These are phyloP conservation scores for Spea multiplicata DNA, from an alignment of 2,113 vertebrate genomes.

Conservation along the genomic window DNA sequence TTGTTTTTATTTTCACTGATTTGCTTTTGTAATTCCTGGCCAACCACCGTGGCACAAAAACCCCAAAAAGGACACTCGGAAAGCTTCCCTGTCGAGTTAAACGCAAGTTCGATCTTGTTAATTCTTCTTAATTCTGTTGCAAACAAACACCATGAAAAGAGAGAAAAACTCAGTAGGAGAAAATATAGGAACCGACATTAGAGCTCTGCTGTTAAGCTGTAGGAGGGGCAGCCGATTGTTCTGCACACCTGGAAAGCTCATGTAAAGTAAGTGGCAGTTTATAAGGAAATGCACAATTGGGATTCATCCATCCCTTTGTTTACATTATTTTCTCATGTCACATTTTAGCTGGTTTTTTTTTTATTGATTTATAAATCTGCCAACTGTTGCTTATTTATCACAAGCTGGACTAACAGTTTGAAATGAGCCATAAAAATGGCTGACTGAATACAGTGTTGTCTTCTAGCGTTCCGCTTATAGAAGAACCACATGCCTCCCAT, in stretches of 20 bases:
- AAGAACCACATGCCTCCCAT: too few species aligned
- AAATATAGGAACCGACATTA: accelerated
- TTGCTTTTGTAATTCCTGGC: not conserved
- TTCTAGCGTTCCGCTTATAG: too few species aligned
- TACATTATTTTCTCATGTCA: not conserved
- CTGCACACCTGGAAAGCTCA: conserved; percentile 15
- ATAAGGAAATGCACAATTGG: conserved; percentile 40
- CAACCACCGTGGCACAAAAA: not conserved
- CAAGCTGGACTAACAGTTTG: too few species aligned
- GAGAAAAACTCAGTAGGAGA: not conserved
- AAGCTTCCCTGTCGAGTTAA: not conserved
- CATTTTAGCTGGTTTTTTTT: not conserved
- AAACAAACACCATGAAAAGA: conserved; percentile 30
- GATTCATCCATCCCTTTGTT: not conserved
- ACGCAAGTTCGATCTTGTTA: not conserved
- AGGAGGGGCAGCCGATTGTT: conserved; percentile 51
- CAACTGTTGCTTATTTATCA: not conserved
- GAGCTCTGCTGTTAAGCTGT: conserved; percentile 42
- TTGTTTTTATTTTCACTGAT: not conserved
- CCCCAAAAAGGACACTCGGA: not conserved
- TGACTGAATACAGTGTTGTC: too few species aligned
- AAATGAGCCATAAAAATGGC: too few species aligned
- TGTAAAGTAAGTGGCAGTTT: conserved; percentile 46
- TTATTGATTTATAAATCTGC: not conserved
- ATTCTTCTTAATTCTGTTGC: conserved; percentile 40